phyloP scores from a whole-genome alignment of 2,888 invertebrate genomes.

The Onthophagus sagittarius region DNA sequence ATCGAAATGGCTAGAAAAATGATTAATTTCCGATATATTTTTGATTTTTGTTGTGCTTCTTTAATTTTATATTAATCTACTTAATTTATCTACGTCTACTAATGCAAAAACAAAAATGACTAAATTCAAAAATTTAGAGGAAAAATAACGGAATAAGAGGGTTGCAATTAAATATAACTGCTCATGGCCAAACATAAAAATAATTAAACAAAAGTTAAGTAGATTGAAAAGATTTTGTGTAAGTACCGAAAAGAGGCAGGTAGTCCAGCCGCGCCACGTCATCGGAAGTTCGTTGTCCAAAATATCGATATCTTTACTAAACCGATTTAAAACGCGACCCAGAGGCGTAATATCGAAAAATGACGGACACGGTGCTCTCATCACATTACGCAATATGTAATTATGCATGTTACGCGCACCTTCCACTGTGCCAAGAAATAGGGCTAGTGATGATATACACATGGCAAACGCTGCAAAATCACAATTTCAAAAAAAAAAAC shows the following conservation, averaged over 20 bases:
- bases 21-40: background rate
- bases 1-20: conserved; percentile 50
- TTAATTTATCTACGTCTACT: background rate
- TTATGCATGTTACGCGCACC: conserved; percentile 62
- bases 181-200: conserved; percentile 18
- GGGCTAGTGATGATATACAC: conserved; percentile 63
- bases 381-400: conserved; percentile 60
- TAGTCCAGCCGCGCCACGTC: conserved; percentile 68
- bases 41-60: background rate
- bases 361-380: conserved; percentile 64
- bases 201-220: conserved; percentile 9
- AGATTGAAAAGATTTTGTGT: background rate
- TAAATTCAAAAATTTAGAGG: conserved; percentile 3
- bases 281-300: conserved; percentile 69
- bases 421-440: conserved; percentile 64
- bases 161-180: conserved; percentile 30
- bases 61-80: background rate
- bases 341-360: conserved; percentile 80
- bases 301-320: conserved; percentile 71
- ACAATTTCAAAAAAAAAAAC: conserved; percentile 1
- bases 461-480: conserved; percentile 59
- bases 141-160: background rate
- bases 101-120: conserved; percentile 11
- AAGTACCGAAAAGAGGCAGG: conserved; percentile 60
- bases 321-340: conserved; percentile 75